phyloP scores from a whole-genome alignment of 2,113 vertebrate species.

The Gasterosteus aculeatus region DNA sequence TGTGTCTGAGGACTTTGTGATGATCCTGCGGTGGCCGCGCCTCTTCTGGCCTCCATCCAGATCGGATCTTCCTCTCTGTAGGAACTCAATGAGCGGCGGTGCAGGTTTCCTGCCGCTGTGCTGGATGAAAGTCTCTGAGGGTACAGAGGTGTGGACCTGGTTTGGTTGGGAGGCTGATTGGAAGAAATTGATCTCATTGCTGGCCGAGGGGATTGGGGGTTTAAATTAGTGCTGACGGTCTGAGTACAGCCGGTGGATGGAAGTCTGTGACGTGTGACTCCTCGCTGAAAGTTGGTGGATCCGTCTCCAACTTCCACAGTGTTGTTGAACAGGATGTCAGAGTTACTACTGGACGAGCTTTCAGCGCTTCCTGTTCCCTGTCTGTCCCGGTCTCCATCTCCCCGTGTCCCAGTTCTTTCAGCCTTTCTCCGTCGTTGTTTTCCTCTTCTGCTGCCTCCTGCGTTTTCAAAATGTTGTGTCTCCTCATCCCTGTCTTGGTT shows the following conservation, averaged over 20 bases:
- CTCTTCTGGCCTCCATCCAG: constrained; percentile 53
- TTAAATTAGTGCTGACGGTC: constrained; percentile 8
- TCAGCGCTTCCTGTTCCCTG: constrained; percentile 33
- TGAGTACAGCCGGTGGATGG: constrained; percentile 2
- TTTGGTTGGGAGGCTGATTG: constrained; percentile 16
- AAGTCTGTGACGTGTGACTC: constrained; percentile 27
- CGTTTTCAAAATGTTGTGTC: constrained; percentile 15
- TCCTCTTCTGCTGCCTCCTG: constrained; percentile 19
- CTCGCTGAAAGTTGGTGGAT: constrained; percentile 42
- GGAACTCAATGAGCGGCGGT: not conserved
- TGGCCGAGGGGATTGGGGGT: not conserved
- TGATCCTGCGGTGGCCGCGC: not conserved
- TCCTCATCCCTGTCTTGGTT: constrained; percentile 41
- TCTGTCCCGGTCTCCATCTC: constrained; percentile 21
- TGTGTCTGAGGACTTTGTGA: constrained; percentile 13
- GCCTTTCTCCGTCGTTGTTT: constrained; percentile 33
- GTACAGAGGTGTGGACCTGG: constrained; percentile 26
- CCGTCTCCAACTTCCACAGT: constrained; percentile 35
- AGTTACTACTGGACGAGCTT: constrained; percentile 57
- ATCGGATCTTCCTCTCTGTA: constrained; percentile 50
- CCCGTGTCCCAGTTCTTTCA: constrained; percentile 21
- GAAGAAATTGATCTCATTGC: not conserved
- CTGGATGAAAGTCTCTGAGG: constrained; percentile 43
- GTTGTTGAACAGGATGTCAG: constrained; percentile 41
- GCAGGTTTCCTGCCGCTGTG: constrained; percentile 18